Evolutionary conservation across 2,113 vertebrate genomes (phyloP).

Genomic region (Perca flavescens): DNA sequence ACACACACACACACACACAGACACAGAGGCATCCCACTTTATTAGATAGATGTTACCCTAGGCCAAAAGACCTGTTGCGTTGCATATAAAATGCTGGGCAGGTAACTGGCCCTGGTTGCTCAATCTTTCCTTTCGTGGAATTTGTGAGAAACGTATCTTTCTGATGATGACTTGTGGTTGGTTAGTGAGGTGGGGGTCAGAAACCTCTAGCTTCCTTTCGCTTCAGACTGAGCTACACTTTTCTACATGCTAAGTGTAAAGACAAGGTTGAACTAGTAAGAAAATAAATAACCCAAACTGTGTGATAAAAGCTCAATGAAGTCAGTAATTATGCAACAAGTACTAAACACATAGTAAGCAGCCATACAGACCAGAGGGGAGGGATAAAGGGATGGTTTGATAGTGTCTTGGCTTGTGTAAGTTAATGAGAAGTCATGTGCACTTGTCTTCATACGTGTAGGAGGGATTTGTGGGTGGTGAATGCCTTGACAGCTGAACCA

Average conservation of each 20-base stretch:
- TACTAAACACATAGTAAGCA: background rate
- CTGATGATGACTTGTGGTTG: background rate
- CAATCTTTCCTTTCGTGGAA: conserved; percentile 47
- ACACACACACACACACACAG: too few species aligned
- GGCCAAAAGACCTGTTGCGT: background rate
- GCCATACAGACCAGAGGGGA: background rate
- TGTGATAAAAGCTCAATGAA: background rate
- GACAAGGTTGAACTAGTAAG: background rate
- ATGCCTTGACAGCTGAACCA: conserved; percentile 24
- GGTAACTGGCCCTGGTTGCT: background rate
- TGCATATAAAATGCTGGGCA: background rate
- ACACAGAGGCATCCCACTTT: too few species aligned
- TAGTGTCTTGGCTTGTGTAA: background rate
- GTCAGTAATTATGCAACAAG: background rate
- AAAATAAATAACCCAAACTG: background rate
- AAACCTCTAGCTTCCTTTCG: conserved; percentile 46
- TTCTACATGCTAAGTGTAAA: background rate
- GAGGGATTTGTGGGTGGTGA: conserved; percentile 59
- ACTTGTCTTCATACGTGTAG: conserved; percentile 15
- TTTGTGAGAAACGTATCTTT: background rate
- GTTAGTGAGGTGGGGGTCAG: conserved; percentile 48
- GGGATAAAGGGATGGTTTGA: background rate
- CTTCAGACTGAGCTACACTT: background rate
- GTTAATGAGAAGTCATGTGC: background rate
- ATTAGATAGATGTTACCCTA: background rate